Evolutionary conservation across 2,888 invertebrate genomes (phyloP).

Genomic region (Hesperia comma): DNA sequence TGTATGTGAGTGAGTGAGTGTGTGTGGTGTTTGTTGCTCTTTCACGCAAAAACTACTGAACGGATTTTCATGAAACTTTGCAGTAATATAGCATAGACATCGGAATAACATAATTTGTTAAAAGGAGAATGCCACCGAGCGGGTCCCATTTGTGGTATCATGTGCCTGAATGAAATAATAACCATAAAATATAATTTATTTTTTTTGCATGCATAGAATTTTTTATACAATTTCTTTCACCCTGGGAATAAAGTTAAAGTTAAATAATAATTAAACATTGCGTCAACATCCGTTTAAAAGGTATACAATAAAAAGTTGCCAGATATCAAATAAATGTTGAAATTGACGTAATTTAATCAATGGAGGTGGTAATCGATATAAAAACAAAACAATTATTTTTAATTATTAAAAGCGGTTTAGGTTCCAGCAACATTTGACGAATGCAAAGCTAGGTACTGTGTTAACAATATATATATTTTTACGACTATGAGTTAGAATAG

Average conservation of each 20-base stretch:
- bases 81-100: no score
- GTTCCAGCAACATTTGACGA: background rate
- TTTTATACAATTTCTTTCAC: conserved; percentile 3
- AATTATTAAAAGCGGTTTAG: background rate
- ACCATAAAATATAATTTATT: conserved; percentile 3
- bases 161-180: conserved; percentile 2
- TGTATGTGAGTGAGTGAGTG: no score
- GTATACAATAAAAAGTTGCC: conserved; percentile 7
- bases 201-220: background rate
- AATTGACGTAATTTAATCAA: conserved; percentile 1
- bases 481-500: no score
- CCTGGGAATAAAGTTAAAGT: background rate
- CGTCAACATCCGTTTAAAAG: background rate
- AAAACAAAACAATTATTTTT: conserved; percentile 1
- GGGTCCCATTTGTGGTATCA: background rate
- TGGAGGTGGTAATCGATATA: background rate
- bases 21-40: no score
- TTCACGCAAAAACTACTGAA: no score
- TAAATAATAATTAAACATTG: background rate
- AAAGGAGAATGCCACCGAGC: background rate
- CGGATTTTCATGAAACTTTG: no score
- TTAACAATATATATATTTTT: no score
- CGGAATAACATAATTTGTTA: no score
- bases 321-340: conserved; percentile 2
- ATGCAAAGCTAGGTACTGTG: background rate